Evolutionary conservation across 2,113 vertebrate genomes (phyloP), one percentile per base, ranked within the genome.

Genomic region (Progne subis): DNA sequence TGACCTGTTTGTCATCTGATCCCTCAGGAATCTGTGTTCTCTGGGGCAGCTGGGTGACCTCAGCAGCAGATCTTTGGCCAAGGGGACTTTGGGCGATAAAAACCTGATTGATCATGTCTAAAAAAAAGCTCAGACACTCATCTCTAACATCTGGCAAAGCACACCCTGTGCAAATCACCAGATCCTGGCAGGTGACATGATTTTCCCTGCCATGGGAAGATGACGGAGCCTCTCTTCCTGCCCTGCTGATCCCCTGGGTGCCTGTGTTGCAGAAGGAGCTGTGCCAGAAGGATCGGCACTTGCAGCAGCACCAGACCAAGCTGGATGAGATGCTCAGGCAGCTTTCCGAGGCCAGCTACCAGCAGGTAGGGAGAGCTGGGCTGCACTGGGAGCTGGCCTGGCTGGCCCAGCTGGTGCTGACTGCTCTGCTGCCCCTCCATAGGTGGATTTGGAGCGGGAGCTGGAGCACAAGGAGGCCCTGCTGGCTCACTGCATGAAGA

Each of bases 261-360:
- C 8, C 5, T 85, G 74, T 82, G 65, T 92, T 97, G 92, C 98
- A 99, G 99, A 99, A 99, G 90, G 99, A 99, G 74, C 87, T 98
- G 46, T 98, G 98, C 56, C 99, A 99, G 98, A 99, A 99, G 95
- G 99, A 99, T 14, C 95, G 98, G 57, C 98, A 99, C 18, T 61
- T 99, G 64, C 99, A 99, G 92, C 99, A 99, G 93, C 98, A 99
- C 61, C 99, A 99, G 97, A 97, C 78, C 93, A 99, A 98, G 88
- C 94, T 99, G 87, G 99, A 99, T 31, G 99, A 99, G 26, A 97
- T 98, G 70, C 97, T 98, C 60, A 95, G 97, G 61, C 99, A 98
- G 96, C 98, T 98, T 43, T 98, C 98, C 0, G 98, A 99, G 86
- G 98, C 97, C 95, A 98, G 94, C 92, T 98, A 98, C 92, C 98